A percentile compares a stretch with the other conserved stretches of the same genome.
Conservation (phyloP, 2,888 invertebrate species). For the Stenoptilia bipunctidactyla region DNA sequence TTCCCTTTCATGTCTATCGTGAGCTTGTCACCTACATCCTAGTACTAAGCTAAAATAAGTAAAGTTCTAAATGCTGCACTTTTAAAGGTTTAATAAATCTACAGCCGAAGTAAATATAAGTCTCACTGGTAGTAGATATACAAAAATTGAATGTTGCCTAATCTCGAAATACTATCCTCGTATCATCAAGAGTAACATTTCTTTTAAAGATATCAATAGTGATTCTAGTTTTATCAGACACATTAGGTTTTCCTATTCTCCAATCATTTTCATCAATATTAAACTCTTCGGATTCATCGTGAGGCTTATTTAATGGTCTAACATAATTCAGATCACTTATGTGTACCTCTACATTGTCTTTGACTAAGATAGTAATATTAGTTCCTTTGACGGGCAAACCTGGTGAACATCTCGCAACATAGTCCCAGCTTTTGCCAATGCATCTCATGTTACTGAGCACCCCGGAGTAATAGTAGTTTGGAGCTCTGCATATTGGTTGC, state of each 20-base stretch:
- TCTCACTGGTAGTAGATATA: too few relatives aligned
- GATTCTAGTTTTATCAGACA: neutral
- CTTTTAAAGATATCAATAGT: conserved; percentile 16
- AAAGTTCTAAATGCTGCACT: too few relatives aligned
- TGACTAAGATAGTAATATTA: conserved; percentile 34
- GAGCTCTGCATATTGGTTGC: conserved; percentile 25
- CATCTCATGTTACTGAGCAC: conserved; percentile 29
- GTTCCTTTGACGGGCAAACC: conserved; percentile 36
- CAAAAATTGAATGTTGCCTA: too few relatives aligned
- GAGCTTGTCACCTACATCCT: too few relatives aligned
- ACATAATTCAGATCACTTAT: conserved; percentile 18
- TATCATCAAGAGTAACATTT: conserved; percentile 19
- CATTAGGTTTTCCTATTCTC: conserved; percentile 22
- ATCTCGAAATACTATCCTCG: conserved; percentile 10
- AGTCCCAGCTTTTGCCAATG: conserved; percentile 32
- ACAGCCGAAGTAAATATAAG: too few relatives aligned
- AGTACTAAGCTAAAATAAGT: too few relatives aligned
- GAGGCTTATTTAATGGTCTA: neutral
- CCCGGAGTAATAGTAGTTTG: conserved; percentile 32
- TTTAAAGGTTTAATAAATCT: too few relatives aligned
- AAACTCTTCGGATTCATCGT: conserved; percentile 17
- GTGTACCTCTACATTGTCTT: conserved; percentile 29
- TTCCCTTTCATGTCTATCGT: too few relatives aligned
- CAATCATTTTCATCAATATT: conserved; percentile 27
- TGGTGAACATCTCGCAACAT: conserved; percentile 30